phyloP scores from a whole-genome alignment of 2,888 invertebrate genomes.

The Lordiphosa andalusiaca region DNA sequence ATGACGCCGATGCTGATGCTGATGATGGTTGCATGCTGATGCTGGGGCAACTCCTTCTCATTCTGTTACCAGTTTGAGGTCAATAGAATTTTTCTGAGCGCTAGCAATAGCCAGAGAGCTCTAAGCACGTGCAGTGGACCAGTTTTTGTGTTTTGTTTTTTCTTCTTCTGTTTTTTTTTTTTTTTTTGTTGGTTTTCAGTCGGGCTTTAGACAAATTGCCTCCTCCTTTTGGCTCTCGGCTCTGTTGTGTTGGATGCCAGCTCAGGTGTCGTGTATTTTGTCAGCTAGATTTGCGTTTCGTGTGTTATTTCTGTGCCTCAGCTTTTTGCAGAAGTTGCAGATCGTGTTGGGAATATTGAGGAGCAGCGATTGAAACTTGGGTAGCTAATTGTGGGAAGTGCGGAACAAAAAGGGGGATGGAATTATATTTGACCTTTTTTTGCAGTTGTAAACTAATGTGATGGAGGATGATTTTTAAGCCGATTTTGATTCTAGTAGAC shows the following conservation, averaged over 20 bases:
- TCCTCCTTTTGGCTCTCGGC: background rate
- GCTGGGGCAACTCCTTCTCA: slow-evolving; percentile 4
- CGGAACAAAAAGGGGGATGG: too few species aligned
- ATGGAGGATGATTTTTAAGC: too few species aligned
- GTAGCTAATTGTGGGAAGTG: too few species aligned
- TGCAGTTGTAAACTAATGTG: too few species aligned
- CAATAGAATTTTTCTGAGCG: slow-evolving; percentile 52
- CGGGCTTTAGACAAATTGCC: slow-evolving; percentile 54
- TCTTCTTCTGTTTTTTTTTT: too few species aligned
- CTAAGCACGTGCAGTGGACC: slow-evolving; percentile 57
- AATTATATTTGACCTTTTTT: too few species aligned
- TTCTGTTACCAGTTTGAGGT: slow-evolving; percentile 59
- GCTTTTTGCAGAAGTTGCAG: slow-evolving; percentile 31
- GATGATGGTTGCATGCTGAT: slow-evolving; percentile 1
- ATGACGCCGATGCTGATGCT: slow-evolving; percentile 12
- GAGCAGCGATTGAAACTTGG: too few species aligned
- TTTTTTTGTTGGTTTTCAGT: background rate
- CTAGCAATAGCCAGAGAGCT: slow-evolving; percentile 13
- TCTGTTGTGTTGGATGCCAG: background rate
- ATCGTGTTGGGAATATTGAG: background rate
- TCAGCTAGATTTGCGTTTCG: slow-evolving; percentile 77
- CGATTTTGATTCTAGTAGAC: too few species aligned
- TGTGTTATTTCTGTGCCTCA: slow-evolving; percentile 31
- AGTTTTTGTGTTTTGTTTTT: too few species aligned
- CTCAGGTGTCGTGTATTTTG: slow-evolving; percentile 79